A percentile compares a stretch with the other conserved stretches of the same genome.
phyloP scores from a whole-genome alignment of 37 sponge, comb jelly and placozoan species.

The Chondrosia reniformis region DNA sequence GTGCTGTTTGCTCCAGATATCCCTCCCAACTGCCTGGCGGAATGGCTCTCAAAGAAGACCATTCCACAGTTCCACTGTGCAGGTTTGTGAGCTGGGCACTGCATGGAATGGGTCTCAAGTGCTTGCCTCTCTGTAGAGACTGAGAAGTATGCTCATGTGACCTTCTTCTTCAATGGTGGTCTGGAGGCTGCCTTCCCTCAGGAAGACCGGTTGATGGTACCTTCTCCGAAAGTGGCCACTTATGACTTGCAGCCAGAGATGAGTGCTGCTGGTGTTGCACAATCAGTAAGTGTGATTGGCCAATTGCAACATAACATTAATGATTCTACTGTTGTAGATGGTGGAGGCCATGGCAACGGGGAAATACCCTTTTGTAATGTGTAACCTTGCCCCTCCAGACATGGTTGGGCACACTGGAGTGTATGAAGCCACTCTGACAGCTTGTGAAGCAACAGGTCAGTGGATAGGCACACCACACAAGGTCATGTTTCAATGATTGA shows the following conservation, averaged over 20 bases:
- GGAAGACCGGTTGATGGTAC: conserved; percentile 88
- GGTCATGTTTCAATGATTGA: background rate
- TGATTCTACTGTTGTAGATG: conserved; percentile 41
- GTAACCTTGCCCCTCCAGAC: conserved; percentile 99
- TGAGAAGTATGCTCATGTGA: conserved; percentile 99
- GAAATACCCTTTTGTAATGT: conserved; percentile 91
- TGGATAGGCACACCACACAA: background rate
- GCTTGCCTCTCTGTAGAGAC: conserved; percentile 56
- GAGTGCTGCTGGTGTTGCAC: conserved; percentile 89
- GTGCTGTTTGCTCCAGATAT: conserved; percentile 78
- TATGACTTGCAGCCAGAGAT: conserved; percentile 97
- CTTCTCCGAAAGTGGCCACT: conserved; percentile 93
- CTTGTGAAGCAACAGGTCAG: conserved; percentile 82
- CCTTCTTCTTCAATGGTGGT: conserved; percentile 99
- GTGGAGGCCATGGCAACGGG: conserved; percentile 66
- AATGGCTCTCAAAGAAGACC: conserved; percentile 82
- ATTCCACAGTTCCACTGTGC: conserved; percentile 92
- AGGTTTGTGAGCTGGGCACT: conserved; percentile 30
- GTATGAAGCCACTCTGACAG: conserved; percentile 83
- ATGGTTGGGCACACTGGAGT: conserved; percentile 99
- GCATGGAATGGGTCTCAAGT: background rate
- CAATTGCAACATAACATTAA: background rate
- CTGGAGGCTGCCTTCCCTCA: conserved; percentile 62
- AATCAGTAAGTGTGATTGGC: conserved; percentile 50
- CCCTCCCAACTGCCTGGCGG: conserved; percentile 79